Evolutionary conservation across 2,113 vertebrate species (phyloP).

Genomic region (Psammodynastes pulverulentus): DNA sequence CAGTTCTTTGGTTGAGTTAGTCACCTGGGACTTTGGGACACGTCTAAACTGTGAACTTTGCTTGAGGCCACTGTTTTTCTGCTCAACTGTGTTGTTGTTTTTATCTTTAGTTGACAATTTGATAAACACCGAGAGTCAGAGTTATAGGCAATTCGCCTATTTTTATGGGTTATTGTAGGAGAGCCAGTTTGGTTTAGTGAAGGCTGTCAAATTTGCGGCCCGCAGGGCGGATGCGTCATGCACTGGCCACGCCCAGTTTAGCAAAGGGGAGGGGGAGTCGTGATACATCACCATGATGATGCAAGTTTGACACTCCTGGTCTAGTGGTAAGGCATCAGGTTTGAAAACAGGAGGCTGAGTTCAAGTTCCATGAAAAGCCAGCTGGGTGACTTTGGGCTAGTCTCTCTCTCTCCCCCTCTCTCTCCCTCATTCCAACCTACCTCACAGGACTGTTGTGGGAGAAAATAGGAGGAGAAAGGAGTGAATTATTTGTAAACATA

Average conservation of each 20-base stretch:
- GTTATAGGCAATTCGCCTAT: not conserved
- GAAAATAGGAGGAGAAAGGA: not conserved
- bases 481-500: not conserved
- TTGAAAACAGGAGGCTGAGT: not conserved
- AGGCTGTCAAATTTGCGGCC: too few species aligned
- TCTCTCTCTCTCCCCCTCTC: too few species aligned
- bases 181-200: not conserved
- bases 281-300: too few species aligned
- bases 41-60: not conserved
- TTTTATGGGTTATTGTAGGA: not conserved
- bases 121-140: not conserved
- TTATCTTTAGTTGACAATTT: not conserved
- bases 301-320: too few species aligned
- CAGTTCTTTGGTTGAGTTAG: not conserved
- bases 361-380: not conserved
- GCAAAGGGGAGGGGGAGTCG: too few species aligned
- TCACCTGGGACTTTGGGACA: not conserved
- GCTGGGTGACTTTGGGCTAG: not conserved
- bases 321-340: not conserved
- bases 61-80: not conserved
- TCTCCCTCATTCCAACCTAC: too few species aligned
- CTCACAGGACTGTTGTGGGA: not conserved
- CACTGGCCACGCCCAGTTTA: too few species aligned
- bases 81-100: not conserved
- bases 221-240: too few species aligned